phyloP scores from a whole-genome alignment of 2,888 invertebrate species.

The Agonopterix heracliana region DNA sequence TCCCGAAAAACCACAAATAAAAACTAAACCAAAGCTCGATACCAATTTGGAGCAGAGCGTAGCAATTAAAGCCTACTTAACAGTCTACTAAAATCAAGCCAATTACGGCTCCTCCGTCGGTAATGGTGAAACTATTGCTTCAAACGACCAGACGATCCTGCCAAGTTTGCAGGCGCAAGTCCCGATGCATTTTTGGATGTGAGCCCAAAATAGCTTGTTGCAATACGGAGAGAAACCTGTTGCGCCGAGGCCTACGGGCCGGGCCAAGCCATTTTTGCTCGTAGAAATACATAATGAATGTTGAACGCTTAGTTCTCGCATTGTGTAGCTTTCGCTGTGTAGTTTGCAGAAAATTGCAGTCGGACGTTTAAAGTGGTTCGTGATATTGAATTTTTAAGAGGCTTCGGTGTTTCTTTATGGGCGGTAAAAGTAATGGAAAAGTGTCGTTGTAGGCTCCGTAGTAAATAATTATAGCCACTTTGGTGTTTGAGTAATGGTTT shows the following conservation, averaged over 20 bases:
- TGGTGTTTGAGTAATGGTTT: no score
- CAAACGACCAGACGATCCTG: constrained; percentile 9
- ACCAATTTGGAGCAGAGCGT: neutral
- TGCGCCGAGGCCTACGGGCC: constrained; percentile 41
- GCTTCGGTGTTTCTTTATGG: neutral
- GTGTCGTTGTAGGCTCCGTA: constrained; percentile 3
- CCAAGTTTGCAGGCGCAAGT: constrained; percentile 45
- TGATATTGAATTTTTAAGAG: constrained; percentile 10
- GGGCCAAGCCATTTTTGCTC: constrained; percentile 62
- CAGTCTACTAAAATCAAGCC: constrained; percentile 6
- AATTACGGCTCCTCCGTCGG: constrained; percentile 1
- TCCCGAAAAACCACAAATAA: no score
- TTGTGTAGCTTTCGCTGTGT: neutral
- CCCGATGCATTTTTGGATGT: constrained; percentile 74
- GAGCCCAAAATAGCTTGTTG: constrained; percentile 73
- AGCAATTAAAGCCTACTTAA: constrained; percentile 4
- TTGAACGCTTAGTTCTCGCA: constrained; percentile 42
- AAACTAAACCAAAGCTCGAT: no score
- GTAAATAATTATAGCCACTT: no score
- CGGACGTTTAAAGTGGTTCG: neutral
- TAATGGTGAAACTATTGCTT: constrained; percentile 20
- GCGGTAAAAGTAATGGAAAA: constrained; percentile 4
- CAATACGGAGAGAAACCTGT: constrained; percentile 63
- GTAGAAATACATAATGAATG: constrained; percentile 71
- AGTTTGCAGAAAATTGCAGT: constrained; percentile 2